Evolutionary conservation across 2,797 vertebrate species (phyloP), one percentile per base, ranked within the genome.

Genomic region (Sciurus carolinensis): DNA sequence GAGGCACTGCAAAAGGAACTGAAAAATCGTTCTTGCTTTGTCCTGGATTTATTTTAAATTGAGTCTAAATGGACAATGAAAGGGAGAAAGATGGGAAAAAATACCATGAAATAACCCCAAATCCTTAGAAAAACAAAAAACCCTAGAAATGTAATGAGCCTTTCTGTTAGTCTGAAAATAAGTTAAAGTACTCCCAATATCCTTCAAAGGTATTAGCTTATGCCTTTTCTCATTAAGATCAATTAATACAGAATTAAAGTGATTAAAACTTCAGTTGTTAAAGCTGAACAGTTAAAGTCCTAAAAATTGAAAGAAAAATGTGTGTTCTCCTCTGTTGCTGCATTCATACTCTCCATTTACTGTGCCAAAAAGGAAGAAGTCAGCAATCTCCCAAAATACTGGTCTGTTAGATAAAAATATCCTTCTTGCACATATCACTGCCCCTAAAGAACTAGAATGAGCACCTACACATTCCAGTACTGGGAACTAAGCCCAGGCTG

Each of bases 391-490:
- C 73, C 73, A 64, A 1, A 86, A 54, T 20, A 54, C 39, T 76
- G 44, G 50, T 9, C 84, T 26, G 1, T 36, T 52, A 42, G 15
- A 72, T 73, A 50, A 92, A 87, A 57, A 62, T 1, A 39, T 5
- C 33, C 30, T 20, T 10, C 26, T 22, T 69, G 50, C 62, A 39
- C 8, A 42, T 11, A 72, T 3, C 47, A 66, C 44, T 39, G 44
- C 36, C 52, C 57, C 36, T 50, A 7, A 67, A 77, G 57, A 92
- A 85, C 11, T 6, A 57, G 75, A 33, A 89, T 10, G 30, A 72
- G 6, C 0, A 75, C 62, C 99, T 99, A 99, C 97, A 99, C 99
- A 99, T 44, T 94, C 99, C 99, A 64, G 10, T 64, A 30, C 62
- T 64, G 62, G 57, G 57, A 22, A 59, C 7, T 59, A 22, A 59